These are phyloP conservation scores for Hippopotamus amphibius DNA, from an alignment of 2,113 vertebrate species.

Conservation along the genomic window DNA sequence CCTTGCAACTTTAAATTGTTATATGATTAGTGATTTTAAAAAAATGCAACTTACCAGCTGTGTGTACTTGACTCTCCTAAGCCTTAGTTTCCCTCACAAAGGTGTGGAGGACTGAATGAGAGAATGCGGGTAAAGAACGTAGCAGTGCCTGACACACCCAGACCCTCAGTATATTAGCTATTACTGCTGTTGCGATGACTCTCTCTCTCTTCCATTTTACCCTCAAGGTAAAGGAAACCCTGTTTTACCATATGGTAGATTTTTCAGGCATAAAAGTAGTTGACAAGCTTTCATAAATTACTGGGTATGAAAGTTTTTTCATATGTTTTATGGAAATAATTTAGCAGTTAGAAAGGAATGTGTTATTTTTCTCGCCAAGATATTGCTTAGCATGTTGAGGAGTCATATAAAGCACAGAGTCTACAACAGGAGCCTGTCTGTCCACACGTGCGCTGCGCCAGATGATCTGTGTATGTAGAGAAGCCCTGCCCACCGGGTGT, in stretches of 20 bases:
- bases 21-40: background rate
- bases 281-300: background rate
- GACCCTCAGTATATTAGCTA: background rate
- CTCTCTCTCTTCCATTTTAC: background rate
- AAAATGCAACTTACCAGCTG: background rate
- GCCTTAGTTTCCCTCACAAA: background rate
- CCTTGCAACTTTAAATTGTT: background rate
- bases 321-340: background rate
- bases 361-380: background rate
- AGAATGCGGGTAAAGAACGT: background rate
- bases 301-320: background rate
- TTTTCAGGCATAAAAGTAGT: slow-evolving; percentile 56
- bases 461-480: accelerated
- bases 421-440: background rate
- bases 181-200: background rate
- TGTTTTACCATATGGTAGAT: background rate
- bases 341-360: background rate
- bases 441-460: accelerated
- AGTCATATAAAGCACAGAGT: background rate
- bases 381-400: background rate
- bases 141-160: background rate
- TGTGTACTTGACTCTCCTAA: background rate
- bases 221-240: background rate
- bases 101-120: background rate
- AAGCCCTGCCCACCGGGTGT: accelerated